phyloP scores from a whole-genome alignment of 2,113 vertebrate species.

The Microtus ochrogaster region DNA sequence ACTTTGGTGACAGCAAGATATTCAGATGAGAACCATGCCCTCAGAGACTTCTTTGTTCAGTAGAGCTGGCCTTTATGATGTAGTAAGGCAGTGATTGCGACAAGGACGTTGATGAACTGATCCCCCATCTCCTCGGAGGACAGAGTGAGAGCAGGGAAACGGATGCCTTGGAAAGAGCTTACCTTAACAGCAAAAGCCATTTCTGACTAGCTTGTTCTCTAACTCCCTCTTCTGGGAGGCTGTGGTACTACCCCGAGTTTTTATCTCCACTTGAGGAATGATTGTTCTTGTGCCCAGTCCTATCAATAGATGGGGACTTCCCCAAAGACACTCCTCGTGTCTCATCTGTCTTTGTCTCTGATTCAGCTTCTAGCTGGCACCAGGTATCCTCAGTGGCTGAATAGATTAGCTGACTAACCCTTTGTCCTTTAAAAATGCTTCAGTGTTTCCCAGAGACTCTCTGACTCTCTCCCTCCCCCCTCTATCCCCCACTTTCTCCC shows the following conservation, averaged over 20 bases:
- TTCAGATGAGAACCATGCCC: slow-evolving; percentile 9
- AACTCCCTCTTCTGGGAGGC: slow-evolving; percentile 73
- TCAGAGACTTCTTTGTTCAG: slow-evolving; percentile 43
- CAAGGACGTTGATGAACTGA: slow-evolving; percentile 20
- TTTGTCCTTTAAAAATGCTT: slow-evolving; percentile 37
- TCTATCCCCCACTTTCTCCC: no score
- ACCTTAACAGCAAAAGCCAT: neutral
- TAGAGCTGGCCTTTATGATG: slow-evolving; percentile 43
- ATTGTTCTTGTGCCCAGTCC: neutral
- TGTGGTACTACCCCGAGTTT: neutral
- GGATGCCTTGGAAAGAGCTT: neutral
- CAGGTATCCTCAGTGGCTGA: neutral
- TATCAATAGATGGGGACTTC: neutral
- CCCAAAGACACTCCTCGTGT: neutral
- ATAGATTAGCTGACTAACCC: neutral
- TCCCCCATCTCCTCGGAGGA: slow-evolving; percentile 25
- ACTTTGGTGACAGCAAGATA: slow-evolving; percentile 48
- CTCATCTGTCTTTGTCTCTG: slow-evolving; percentile 29
- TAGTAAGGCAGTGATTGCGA: neutral
- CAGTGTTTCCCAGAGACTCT: neutral
- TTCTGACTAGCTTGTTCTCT: slow-evolving; percentile 59
- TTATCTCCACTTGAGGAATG: neutral
- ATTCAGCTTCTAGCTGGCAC: neutral
- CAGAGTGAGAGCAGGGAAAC: slow-evolving; percentile 10
- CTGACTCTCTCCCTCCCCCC: neutral